phyloP scores from a whole-genome alignment of 2,888 invertebrate genomes.

The Diplolepis rosae region DNA sequence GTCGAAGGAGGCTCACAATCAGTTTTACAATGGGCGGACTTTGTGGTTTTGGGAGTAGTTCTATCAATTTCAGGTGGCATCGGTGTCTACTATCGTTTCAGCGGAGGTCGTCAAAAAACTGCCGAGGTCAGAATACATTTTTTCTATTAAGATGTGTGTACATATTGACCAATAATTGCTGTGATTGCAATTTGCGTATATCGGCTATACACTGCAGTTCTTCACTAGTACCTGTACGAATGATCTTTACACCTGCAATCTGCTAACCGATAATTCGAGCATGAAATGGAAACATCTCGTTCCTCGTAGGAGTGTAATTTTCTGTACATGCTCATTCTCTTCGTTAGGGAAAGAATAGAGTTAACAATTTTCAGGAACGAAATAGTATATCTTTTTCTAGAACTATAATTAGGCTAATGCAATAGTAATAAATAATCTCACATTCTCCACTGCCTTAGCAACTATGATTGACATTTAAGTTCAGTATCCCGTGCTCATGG shows the following conservation, averaged over 20 bases:
- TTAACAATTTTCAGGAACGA: background rate
- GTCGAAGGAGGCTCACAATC: conserved; percentile 27
- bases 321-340: background rate
- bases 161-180: background rate
- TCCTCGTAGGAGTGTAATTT: background rate
- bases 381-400: no score
- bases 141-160: background rate
- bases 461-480: background rate
- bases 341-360: background rate
- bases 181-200: background rate
- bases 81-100: conserved; percentile 89
- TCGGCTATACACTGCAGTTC: background rate
- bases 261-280: background rate
- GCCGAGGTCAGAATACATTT: conserved; percentile 77
- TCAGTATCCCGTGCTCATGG: background rate
- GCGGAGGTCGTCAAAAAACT: conserved; percentile 89
- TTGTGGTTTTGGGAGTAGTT: conserved; percentile 83
- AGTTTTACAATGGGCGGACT: conserved; percentile 77
- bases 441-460: background rate
- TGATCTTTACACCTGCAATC: background rate
- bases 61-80: conserved; percentile 84
- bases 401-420: background rate
- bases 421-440: background rate
- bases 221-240: no score
- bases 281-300: background rate